phyloP scores from a whole-genome alignment of 2,888 invertebrate genomes.

The Cotesia congregata region DNA sequence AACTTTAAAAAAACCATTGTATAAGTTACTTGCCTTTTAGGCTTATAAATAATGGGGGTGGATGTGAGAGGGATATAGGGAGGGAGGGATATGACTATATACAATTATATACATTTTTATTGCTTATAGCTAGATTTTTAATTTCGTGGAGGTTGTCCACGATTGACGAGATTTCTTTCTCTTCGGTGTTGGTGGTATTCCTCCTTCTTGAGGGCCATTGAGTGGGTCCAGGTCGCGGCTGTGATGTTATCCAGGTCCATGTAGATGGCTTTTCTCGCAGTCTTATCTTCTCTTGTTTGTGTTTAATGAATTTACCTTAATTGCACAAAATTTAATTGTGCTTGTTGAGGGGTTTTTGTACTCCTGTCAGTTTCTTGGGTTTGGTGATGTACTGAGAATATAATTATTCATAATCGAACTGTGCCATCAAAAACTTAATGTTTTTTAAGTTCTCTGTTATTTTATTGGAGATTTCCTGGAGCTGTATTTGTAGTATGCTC shows the following conservation, averaged over 20 bases:
- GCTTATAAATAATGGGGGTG: no score
- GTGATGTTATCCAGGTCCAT: neutral
- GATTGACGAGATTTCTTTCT: no score
- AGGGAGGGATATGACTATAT: no score
- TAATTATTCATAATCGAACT: neutral
- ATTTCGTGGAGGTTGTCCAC: no score
- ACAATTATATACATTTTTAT: no score
- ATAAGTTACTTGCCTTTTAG: no score
- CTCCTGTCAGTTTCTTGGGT: neutral
- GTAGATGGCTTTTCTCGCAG: neutral
- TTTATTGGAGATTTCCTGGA: neutral
- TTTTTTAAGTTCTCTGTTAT: neutral
- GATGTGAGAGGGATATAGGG: no score
- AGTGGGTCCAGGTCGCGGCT: neutral
- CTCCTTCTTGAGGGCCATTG: neutral
- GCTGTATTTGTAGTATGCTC: neutral
- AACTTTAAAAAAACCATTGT: no score
- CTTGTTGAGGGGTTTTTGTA: neutral
- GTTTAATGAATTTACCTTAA: neutral
- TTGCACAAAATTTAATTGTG: neutral
- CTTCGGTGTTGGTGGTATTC: no score
- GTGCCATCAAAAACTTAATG: neutral
- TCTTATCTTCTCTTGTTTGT: neutral
- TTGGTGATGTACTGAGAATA: neutral
- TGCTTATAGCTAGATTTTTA: no score